phyloP scores from a whole-genome alignment of 1,140 invertebrate species.

The Conus ventricosus region DNA sequence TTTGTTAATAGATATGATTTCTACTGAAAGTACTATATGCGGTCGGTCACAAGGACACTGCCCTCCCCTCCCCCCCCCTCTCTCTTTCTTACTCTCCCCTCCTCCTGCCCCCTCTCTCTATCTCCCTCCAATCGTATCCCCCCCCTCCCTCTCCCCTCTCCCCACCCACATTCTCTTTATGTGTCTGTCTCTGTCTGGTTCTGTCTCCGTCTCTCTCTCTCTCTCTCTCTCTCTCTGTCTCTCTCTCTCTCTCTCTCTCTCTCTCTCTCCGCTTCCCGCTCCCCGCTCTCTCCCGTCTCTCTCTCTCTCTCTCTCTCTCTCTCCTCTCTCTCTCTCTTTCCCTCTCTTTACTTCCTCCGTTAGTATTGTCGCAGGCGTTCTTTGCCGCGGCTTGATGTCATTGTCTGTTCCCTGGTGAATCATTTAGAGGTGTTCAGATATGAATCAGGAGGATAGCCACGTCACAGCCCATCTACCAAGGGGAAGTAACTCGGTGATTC shows the following conservation, averaged over 20 bases:
- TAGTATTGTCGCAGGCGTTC: too few relatives aligned
- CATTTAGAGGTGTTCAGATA: too few relatives aligned
- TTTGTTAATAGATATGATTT: too few relatives aligned
- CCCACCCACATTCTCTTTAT: too few relatives aligned
- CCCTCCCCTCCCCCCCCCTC: not conserved
- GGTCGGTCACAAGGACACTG: too few relatives aligned
- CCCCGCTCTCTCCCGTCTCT: too few relatives aligned
- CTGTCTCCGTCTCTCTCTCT: constrained; percentile 23
- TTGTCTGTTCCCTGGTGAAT: not conserved
- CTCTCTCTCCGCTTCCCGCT: not conserved
- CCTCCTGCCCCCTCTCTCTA: not conserved
- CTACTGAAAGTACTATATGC: too few relatives aligned
- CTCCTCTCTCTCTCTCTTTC: not conserved
- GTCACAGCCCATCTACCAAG: not conserved
- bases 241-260: too few relatives aligned
- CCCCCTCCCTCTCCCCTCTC: not conserved
- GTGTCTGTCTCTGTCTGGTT: constrained; percentile 13
- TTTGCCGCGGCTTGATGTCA: not conserved
- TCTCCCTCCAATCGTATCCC: not conserved
- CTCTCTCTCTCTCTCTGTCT: constrained; percentile 10
- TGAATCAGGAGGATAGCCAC: not conserved
- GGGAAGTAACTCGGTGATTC: not conserved
- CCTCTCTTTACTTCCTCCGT: not conserved
- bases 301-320: constrained; percentile 11
- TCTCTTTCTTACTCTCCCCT: not conserved